Evolutionary conservation across 2,113 vertebrate species (phyloP).

Genomic region (Turnix velox): DNA sequence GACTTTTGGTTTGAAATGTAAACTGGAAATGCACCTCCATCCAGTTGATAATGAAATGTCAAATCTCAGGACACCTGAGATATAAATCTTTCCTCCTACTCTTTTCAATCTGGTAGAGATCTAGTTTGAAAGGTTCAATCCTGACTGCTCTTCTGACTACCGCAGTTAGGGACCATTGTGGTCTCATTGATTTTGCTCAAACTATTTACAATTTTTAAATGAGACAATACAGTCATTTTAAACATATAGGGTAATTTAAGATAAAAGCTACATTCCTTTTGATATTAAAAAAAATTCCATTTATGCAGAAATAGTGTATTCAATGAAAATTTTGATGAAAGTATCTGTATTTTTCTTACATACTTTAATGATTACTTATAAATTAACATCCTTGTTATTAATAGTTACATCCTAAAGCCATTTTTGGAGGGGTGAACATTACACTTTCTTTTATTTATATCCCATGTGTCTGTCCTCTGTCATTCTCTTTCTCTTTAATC

Average conservation of each 20-base stretch:
- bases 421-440: conserved; percentile 54
- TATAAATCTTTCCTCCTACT: no score
- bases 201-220: background rate
- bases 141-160: background rate
- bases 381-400: conserved; percentile 71
- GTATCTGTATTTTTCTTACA: conserved; percentile 33
- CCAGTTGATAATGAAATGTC: background rate
- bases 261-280: background rate
- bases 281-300: conserved; percentile 11
- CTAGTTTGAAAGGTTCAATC: background rate
- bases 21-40: background rate
- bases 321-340: conserved; percentile 21
- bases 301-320: background rate
- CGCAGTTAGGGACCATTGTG: background rate
- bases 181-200: background rate
- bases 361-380: conserved; percentile 63
- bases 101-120: conserved; percentile 20
- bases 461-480: conserved; percentile 73
- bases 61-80: background rate
- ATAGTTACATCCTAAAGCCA: conserved; percentile 65
- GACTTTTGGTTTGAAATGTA: background rate
- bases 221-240: background rate
- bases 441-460: conserved; percentile 72
- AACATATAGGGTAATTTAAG: background rate
- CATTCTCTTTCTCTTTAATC: conserved; percentile 88